Base-by-base conservation (phyloP, 2,888 invertebrate species). In the Acrobasis consociella region DNA sequence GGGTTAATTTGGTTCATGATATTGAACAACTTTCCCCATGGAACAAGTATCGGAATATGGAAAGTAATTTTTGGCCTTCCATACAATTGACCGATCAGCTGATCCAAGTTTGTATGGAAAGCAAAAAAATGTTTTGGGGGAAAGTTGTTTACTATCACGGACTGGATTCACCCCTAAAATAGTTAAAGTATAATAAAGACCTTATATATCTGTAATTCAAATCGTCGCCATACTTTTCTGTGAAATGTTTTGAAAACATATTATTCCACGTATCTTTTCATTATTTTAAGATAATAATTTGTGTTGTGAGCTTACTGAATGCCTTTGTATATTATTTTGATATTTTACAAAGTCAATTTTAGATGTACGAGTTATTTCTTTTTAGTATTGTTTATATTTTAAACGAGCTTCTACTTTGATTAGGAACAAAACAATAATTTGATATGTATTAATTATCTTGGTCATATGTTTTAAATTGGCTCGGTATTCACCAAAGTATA, bases 291-390 rank as follows among this genome's bases (percentile, higher is more conserved):
- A 65, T 64, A 63, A 67, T 66, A 68, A 70, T 69, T 79, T 80
- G 72, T 68, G 77, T 80, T 79, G 77, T 81, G 78, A 78, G 74
- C 74, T 77, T 77, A 73, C 64, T 62, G 58, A 67, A 68, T 69
- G 72, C 74, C 73, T 78, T 78, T 67, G 58, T 62, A 69, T 65
- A 65, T 75, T 73, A 63, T 65, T 73, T 77, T 68, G 69, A 70
- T 69, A 66, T 63, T 72, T 74, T 67, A 74, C 68, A 63, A 69
- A 68, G 77, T 74, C 75, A 77, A 74, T 73, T 76, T 70, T 74
- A 75, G 67, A 68, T 17, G 64, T 69, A 74, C 67, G 53, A 58
- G 67, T 64, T 60, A 58, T 66, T 66, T 66, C 55, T 62, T 63
- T 52, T 52, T 63, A 62, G 61, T 65, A 61, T 61, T 60, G 52